Conservation (phyloP, 1,140 invertebrate genomes). For the Papilio aristodemus region DNA sequence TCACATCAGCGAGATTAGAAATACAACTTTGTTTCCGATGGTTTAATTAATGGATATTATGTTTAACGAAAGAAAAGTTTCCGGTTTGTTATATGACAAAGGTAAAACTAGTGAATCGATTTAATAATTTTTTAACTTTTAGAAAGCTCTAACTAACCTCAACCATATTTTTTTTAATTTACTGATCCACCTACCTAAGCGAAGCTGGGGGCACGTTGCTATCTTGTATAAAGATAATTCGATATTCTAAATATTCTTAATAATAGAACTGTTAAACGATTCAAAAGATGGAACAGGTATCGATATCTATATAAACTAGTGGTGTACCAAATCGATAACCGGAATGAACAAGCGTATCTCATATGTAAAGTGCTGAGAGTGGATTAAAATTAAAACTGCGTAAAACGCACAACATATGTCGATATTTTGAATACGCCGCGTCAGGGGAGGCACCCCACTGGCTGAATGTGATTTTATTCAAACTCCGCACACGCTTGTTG, state of each 20-base stretch:
- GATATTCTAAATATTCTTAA: too few species aligned
- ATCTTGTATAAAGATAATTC: too few species aligned
- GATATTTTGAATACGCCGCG: conserved; percentile 37
- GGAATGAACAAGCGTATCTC: conserved; percentile 24
- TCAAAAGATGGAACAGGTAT: not conserved
- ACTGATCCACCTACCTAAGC: too few species aligned
- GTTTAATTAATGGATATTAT: not conserved
- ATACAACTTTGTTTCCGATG: not conserved
- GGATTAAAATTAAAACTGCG: conserved; percentile 64
- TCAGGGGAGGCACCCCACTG: conserved; percentile 49
- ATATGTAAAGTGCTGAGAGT: conserved; percentile 37
- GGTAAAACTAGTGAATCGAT: too few species aligned
- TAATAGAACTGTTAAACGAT: not conserved
- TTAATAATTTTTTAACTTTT: too few species aligned
- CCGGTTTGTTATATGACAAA: too few species aligned
- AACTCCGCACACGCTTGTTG: conserved; percentile 11
- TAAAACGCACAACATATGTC: conserved; percentile 64
- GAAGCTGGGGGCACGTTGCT: too few species aligned
- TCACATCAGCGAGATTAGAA: conserved; percentile 1
- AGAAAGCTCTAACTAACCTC: too few species aligned
- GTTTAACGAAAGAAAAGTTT: too few species aligned
- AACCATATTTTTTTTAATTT: too few species aligned
- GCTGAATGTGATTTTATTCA: conserved; percentile 41
- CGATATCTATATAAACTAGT: conserved; percentile 11
- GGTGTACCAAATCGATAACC: conserved; percentile 20